phyloP scores from a whole-genome alignment of 2,888 invertebrate genomes.

The Cecidostiba fungosa region DNA sequence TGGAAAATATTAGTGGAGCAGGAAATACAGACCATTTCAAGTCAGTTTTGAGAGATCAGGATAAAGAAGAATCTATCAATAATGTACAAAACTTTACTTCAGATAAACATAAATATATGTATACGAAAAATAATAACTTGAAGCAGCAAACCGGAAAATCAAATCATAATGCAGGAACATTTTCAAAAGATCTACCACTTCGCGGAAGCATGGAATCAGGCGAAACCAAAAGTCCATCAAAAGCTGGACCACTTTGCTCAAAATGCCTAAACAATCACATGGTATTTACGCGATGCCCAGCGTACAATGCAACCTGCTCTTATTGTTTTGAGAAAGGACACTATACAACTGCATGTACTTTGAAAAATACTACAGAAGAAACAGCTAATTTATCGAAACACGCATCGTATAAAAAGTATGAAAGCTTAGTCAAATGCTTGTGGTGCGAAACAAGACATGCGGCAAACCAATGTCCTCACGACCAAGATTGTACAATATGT shows the following conservation, averaged over 20 bases:
- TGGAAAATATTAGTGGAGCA: neutral
- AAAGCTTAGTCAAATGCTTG: neutral
- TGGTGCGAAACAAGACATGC: neutral
- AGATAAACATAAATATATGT: neutral
- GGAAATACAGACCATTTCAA: neutral
- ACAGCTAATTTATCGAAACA: neutral
- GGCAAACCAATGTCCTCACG: constrained; percentile 15
- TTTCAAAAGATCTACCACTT: neutral
- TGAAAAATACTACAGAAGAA: neutral
- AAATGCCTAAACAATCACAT: neutral
- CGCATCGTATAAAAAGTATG: neutral
- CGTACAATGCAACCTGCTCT: neutral
- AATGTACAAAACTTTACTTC: neutral
- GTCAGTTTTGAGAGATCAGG: neutral
- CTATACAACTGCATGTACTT: neutral
- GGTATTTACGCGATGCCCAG: neutral
- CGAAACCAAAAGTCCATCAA: neutral
- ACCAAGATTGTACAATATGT: constrained; percentile 6
- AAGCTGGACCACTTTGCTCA: constrained; percentile 4
- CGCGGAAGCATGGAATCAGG: neutral
- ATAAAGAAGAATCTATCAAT: neutral
- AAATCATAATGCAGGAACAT: no score
- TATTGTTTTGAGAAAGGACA: neutral
- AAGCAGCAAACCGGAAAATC: no score
- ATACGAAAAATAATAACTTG: neutral